phyloP scores from a whole-genome alignment of 1,140 invertebrate genomes.

The Helicoverpa zea region DNA sequence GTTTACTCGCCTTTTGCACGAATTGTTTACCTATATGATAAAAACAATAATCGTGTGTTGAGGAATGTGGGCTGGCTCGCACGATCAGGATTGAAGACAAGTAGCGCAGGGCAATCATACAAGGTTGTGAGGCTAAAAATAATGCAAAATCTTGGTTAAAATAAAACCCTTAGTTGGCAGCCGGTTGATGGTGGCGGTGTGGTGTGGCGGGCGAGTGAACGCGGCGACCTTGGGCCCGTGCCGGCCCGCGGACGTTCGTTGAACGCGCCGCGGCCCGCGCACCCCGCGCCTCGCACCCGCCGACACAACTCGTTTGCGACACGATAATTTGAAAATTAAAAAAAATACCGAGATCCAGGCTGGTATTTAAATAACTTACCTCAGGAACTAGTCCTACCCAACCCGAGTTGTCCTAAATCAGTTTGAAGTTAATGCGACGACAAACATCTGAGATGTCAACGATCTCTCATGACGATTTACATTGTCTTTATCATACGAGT shows the following conservation, averaged over 20 bases:
- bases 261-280: constrained; percentile 68
- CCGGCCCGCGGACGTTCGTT: constrained; percentile 84
- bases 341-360: not conserved
- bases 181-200: constrained; percentile 57
- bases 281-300: constrained; percentile 39
- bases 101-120: constrained; percentile 44
- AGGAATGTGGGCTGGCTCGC: constrained; percentile 36
- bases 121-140: constrained; percentile 49
- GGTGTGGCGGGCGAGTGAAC: constrained; percentile 74
- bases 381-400: not conserved
- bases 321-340: constrained; percentile 59
- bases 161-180: constrained; percentile 56
- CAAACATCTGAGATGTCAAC: constrained; percentile 9
- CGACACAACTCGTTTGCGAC: constrained; percentile 68
- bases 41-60: constrained; percentile 36
- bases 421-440: not conserved
- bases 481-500: constrained; percentile 18
- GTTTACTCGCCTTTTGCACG: constrained; percentile 25
- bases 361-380: constrained; percentile 1
- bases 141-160: constrained; percentile 52
- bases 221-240: constrained; percentile 82
- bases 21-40: constrained; percentile 27
- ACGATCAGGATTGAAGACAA: constrained; percentile 33
- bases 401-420: not conserved
- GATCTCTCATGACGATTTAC: constrained; percentile 27